phyloP scores from a whole-genome alignment of 2,113 vertebrate genomes.

The Osmerus eperlanus region DNA sequence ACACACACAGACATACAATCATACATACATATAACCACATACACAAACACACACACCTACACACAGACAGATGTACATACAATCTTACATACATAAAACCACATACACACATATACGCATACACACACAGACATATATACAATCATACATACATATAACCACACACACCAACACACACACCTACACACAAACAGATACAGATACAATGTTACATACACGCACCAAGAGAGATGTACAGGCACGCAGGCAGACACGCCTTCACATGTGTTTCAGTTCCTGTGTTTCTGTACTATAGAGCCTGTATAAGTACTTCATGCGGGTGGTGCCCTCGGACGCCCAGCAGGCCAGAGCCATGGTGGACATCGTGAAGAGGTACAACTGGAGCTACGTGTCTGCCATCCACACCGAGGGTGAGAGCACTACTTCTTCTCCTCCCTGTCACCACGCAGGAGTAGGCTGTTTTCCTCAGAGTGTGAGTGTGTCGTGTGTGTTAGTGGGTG shows the following conservation, averaged over 20 bases:
- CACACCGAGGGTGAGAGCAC: constrained; percentile 91
- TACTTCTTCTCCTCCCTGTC: too few species aligned
- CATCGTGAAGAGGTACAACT: constrained; percentile 97
- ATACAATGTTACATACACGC: too few species aligned
- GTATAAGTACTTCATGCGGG: constrained; percentile 98
- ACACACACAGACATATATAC: background rate
- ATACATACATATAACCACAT: too few species aligned
- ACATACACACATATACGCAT: background rate
- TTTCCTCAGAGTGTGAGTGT: too few species aligned
- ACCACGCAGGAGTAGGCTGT: background rate
- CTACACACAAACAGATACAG: too few species aligned
- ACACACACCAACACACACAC: too few species aligned
- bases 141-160: background rate
- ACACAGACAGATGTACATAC: background rate
- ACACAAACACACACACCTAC: too few species aligned
- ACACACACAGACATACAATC: too few species aligned
- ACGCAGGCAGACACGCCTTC: background rate
- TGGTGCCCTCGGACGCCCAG: constrained; percentile 95
- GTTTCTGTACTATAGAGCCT: constrained; percentile 69
- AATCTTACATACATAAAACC: background rate
- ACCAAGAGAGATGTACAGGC: background rate
- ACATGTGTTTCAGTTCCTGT: constrained; percentile 15
- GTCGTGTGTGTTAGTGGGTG: too few species aligned
- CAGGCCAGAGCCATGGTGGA: constrained; percentile 98
- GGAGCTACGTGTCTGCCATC: constrained; percentile 97